Evolutionary conservation across 2,797 vertebrate species (phyloP).

Genomic region (Anguilla obscura): DNA sequence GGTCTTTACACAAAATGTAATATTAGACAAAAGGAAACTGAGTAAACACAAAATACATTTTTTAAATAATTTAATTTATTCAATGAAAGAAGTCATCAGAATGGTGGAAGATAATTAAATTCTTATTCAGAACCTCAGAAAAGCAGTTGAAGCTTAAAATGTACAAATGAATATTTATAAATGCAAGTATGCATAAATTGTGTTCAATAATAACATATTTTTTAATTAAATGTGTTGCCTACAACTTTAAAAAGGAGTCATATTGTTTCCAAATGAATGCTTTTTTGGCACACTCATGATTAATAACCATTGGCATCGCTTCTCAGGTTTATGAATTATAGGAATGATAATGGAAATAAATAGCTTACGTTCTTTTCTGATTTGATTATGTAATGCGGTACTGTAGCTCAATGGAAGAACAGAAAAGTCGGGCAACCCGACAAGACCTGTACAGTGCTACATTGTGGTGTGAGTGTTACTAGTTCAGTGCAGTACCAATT

Average conservation of each 20-base stretch:
- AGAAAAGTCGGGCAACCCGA: background rate
- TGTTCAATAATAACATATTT: background rate
- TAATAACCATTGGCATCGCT: background rate
- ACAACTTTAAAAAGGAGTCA: background rate
- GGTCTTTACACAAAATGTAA: too few relatives aligned
- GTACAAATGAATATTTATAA: background rate
- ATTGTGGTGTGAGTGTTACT: too few relatives aligned
- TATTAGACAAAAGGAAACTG: too few relatives aligned
- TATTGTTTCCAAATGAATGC: background rate
- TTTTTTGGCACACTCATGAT: background rate
- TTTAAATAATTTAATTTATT: too few relatives aligned
- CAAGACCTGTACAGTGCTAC: background rate
- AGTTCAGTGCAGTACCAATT: too few relatives aligned
- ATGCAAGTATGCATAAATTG: background rate
- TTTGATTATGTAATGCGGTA: background rate
- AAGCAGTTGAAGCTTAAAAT: background rate
- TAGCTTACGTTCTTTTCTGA: background rate
- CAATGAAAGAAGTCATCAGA: too few relatives aligned
- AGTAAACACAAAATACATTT: too few relatives aligned
- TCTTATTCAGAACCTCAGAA: too few relatives aligned
- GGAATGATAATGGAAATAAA: background rate
- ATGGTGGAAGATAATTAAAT: too few relatives aligned
- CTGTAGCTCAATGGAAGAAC: too few relatives aligned
- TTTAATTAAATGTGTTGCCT: background rate
- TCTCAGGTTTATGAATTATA: background rate